Conservation (phyloP, 2,888 invertebrate species). For the Apodemia zela region DNA sequence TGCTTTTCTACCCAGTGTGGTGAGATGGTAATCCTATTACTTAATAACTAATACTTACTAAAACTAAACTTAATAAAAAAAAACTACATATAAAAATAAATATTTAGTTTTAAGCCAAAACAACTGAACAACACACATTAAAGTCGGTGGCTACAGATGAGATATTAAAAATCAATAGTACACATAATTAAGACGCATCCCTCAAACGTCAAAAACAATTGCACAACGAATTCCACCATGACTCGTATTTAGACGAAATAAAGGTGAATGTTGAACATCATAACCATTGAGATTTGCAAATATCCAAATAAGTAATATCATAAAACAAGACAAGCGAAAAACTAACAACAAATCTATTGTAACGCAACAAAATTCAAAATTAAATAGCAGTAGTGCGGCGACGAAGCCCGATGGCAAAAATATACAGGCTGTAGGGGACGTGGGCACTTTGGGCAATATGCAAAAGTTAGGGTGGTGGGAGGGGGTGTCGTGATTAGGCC, state of each 20-base stretch:
- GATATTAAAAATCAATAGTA: slow-evolving; percentile 73
- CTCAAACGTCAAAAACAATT: slow-evolving; percentile 62
- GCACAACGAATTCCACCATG: slow-evolving; percentile 30
- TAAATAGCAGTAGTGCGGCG: slow-evolving; percentile 36
- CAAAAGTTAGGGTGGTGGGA: slow-evolving; percentile 65
- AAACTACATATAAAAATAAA: too few relatives aligned
- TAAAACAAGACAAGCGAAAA: slow-evolving; percentile 31
- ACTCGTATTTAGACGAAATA: slow-evolving; percentile 35
- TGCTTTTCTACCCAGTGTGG: too few relatives aligned
- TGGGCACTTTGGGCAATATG: slow-evolving; percentile 78
- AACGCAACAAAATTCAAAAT: slow-evolving; percentile 39
- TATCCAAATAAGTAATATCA: slow-evolving; percentile 34
- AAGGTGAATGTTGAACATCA: slow-evolving; percentile 35
- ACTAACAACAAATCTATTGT: slow-evolving; percentile 34
- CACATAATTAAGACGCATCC: slow-evolving; percentile 74
- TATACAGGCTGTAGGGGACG: slow-evolving; percentile 55
- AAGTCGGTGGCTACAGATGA: slow-evolving; percentile 33
- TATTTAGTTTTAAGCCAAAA: slow-evolving; percentile 1
- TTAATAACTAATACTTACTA: too few relatives aligned
- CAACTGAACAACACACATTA: slow-evolving; percentile 1
- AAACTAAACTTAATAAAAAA: too few relatives aligned
- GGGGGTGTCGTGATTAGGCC: slow-evolving; percentile 70
- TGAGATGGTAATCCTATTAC: too few relatives aligned
- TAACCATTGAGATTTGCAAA: slow-evolving; percentile 31
- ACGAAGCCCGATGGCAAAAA: slow-evolving; percentile 53